These are phyloP conservation scores for Cephus sareptanus DNA, from an alignment of 2,888 invertebrate species.

Conservation along the genomic window DNA sequence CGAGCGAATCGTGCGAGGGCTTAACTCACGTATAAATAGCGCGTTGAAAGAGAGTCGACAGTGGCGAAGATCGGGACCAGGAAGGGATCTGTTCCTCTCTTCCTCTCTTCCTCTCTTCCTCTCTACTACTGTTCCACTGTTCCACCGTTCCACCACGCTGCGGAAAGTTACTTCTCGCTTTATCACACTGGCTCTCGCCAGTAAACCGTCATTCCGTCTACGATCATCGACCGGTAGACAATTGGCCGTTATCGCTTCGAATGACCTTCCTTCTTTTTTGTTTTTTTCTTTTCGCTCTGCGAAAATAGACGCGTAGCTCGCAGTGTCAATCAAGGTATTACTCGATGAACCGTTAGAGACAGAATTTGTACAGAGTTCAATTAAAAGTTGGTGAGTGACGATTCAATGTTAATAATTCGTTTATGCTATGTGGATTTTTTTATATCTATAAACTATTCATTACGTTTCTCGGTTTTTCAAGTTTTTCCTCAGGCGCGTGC, in stretches of 20 bases:
- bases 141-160: conserved; percentile 20
- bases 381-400: neutral
- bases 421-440: neutral
- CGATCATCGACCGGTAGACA: neutral
- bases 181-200: neutral
- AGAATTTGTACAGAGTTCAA: neutral
- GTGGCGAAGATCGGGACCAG: conserved; percentile 33
- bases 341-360: neutral
- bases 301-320: neutral
- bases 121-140: no score
- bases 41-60: conserved; percentile 48
- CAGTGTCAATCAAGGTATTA: neutral
- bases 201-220: neutral
- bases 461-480: neutral
- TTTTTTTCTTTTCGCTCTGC: neutral
- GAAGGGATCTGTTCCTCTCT: conserved; percentile 22
- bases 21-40: conserved; percentile 56
- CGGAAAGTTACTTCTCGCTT: neutral
- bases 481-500: neutral
- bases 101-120: neutral
- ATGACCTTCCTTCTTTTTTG: neutral
- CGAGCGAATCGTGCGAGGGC: conserved; percentile 30
- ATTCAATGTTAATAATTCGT: neutral
- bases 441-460: neutral
- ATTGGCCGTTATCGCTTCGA: neutral